Percentiles rank a stretch among this genome's conserved stretches.
Conservation (phyloP, 30 jellyfish, hydroid and myxozoan genomes). For the Kudoa iwatai region DNA sequence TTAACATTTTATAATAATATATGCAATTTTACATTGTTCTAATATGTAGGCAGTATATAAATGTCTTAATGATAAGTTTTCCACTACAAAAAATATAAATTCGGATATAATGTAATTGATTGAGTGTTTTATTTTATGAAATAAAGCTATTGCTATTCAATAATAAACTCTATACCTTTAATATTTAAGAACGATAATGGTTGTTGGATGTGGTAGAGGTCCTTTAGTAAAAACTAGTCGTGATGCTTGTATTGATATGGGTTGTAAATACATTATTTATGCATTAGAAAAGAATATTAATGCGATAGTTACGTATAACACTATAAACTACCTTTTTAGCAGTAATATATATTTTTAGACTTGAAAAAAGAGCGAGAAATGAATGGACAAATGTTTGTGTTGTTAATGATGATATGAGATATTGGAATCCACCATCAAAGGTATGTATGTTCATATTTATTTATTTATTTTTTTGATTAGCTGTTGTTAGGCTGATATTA, state of each 20-base stretch:
- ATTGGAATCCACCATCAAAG: constrained; percentile 24
- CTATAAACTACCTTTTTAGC: no score
- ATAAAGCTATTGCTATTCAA: no score
- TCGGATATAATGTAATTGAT: no score
- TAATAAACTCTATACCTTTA: no score
- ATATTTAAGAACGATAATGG: constrained; percentile 28
- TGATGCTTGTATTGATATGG: constrained; percentile 43
- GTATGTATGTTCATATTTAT: no score
- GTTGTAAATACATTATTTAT: constrained; percentile 22
- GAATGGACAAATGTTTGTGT: constrained; percentile 12
- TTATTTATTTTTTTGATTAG: no score
- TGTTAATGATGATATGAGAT: constrained; percentile 53
- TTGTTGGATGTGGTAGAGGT: constrained; percentile 97
- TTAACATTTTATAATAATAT: background rate
- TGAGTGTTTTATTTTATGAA: no score
- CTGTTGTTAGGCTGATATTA: no score
- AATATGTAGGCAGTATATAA: no score
- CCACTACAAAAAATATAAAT: no score
- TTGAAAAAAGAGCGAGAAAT: no score
- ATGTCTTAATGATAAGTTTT: no score
- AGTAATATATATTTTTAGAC: constrained; percentile 2
- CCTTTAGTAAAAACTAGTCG: constrained; percentile 47
- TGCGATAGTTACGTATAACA: constrained; percentile 74
- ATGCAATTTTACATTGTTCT: background rate
- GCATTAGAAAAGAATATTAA: constrained; percentile 82